These are phyloP conservation scores for Vireo griseus DNA, from an alignment of 2,797 vertebrate species.

Conservation along the genomic window DNA sequence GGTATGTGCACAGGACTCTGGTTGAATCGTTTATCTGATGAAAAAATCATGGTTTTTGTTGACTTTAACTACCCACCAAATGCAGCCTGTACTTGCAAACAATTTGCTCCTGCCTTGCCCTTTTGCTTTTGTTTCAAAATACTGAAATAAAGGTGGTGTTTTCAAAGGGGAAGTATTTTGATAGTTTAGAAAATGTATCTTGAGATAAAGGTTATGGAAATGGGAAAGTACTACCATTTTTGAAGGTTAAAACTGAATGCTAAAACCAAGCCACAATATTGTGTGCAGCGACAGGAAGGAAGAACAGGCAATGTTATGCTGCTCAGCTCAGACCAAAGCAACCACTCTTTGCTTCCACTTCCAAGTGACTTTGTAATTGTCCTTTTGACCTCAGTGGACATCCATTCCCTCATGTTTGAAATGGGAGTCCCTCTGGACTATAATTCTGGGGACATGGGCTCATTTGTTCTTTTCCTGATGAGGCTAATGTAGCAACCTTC, in stretches of 20 bases:
- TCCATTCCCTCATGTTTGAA: neutral
- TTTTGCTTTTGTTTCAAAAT: constrained; percentile 15
- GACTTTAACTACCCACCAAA: neutral
- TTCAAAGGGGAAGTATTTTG: neutral
- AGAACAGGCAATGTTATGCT: neutral
- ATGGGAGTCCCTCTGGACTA: neutral
- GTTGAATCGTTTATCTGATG: neutral
- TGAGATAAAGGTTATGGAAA: neutral
- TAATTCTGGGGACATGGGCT: neutral
- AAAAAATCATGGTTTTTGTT: neutral
- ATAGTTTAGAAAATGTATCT: neutral
- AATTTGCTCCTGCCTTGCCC: neutral
- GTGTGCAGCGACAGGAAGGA: neutral
- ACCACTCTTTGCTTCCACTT: neutral
- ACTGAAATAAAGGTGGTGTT: neutral
- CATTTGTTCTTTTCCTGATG: neutral
- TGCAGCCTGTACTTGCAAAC: neutral
- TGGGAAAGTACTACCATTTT: neutral
- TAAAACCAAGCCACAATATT: neutral
- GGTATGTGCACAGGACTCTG: neutral
- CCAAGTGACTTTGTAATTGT: neutral
- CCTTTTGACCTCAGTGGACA: neutral
- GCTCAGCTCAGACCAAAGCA: neutral
- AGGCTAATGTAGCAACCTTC: neutral
- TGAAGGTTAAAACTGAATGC: neutral